These are phyloP conservation scores for Myrmecophaga tridactyla DNA, from an alignment of 2,113 vertebrate species.

Conservation along the genomic window DNA sequence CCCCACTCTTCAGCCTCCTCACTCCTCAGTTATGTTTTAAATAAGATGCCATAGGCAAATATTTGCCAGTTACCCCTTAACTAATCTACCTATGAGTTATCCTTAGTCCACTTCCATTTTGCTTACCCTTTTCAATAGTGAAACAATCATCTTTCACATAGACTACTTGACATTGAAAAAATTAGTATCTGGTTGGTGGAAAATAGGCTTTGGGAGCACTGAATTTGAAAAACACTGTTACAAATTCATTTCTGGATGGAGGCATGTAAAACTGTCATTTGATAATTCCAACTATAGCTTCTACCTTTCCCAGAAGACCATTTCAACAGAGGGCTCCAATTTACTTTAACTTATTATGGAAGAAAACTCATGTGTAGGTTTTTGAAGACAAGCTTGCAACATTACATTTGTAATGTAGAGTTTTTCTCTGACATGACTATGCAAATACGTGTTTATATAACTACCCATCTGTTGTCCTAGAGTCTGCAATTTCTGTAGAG, in stretches of 20 bases:
- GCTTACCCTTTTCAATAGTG: background rate
- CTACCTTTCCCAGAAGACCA: slow-evolving; percentile 5
- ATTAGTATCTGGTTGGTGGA: background rate
- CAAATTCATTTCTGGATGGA: background rate
- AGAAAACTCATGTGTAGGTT: background rate
- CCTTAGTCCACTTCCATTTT: background rate
- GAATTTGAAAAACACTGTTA: background rate
- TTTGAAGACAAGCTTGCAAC: background rate
- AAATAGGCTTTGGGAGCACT: background rate
- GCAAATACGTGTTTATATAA: background rate
- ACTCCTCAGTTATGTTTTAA: background rate
- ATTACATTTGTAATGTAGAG: background rate
- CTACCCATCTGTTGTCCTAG: background rate
- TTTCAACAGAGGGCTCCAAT: slow-evolving; percentile 51
- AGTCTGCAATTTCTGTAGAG: background rate
- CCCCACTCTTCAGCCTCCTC: background rate
- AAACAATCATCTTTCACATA: background rate
- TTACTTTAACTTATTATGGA: background rate
- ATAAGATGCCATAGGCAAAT: background rate
- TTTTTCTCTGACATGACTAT: background rate
- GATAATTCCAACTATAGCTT: slow-evolving; percentile 29
- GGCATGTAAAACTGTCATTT: background rate
- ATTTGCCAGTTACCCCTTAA: background rate
- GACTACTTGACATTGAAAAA: background rate
- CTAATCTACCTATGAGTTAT: background rate